phyloP scores from a whole-genome alignment of 2,113 vertebrate species.

The Acrocephalus arundinaceus region DNA sequence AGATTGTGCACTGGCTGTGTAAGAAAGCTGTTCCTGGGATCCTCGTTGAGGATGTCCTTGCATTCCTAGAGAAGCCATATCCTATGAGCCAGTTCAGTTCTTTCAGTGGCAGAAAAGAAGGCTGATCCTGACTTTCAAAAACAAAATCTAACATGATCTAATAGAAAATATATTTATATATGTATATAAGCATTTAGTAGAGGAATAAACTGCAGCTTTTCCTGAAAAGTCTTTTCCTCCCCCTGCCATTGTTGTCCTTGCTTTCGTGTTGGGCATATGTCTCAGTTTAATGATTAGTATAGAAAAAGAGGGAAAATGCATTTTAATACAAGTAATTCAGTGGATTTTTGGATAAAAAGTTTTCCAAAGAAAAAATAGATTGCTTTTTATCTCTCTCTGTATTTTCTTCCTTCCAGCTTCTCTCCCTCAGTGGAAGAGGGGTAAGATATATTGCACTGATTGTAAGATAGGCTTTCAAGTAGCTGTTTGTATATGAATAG shows the following conservation, averaged over 20 bases:
- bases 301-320: not conserved
- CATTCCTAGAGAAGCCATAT: not conserved
- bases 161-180: not conserved
- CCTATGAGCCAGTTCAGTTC: fast-evolving
- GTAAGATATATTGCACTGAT: not conserved
- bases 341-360: fast-evolving
- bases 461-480: not conserved
- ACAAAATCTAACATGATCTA: not conserved
- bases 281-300: not conserved
- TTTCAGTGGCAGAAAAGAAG: not conserved
- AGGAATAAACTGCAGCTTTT: not conserved
- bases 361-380: not conserved
- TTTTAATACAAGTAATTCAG: not conserved
- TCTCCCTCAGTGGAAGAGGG: not conserved
- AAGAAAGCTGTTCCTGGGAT: not conserved
- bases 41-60: not conserved
- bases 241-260: not conserved
- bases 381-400: not conserved
- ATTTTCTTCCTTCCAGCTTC: not conserved
- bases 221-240: not conserved
- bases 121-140: not conserved
- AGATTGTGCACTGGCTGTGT: not conserved
- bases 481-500: not conserved
- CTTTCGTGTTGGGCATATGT: not conserved
- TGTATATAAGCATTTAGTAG: not conserved